These are phyloP conservation scores for Phania funesta DNA, from an alignment of 2,888 invertebrate genomes.

Conservation along the genomic window DNA sequence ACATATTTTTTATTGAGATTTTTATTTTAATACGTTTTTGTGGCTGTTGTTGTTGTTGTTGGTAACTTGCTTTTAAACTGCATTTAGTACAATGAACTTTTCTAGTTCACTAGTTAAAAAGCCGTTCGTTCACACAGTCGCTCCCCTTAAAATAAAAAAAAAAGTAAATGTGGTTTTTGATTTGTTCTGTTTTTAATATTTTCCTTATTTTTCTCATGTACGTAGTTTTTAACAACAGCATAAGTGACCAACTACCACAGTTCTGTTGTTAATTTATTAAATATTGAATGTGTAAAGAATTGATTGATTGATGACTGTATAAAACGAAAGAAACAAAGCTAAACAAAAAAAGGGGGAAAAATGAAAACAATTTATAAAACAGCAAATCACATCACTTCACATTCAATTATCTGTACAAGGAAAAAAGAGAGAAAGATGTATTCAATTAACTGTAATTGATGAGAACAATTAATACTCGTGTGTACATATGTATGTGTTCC, in stretches of 20 bases:
- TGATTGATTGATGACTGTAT: constrained; percentile 14
- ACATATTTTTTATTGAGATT: constrained; percentile 25
- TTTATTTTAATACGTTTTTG: constrained; percentile 7
- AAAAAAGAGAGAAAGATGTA: constrained; percentile 18
- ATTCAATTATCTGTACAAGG: constrained; percentile 7
- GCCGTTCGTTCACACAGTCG: constrained; percentile 40
- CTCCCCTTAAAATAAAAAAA: neutral
- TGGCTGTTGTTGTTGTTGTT: neutral
- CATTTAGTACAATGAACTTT: constrained; percentile 62
- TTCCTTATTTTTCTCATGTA: constrained; percentile 3
- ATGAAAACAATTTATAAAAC: constrained; percentile 22
- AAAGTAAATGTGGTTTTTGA: constrained; percentile 16
- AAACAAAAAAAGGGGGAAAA: neutral
- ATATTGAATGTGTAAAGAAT: constrained; percentile 5
- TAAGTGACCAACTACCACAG: constrained; percentile 32
- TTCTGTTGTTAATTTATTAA: neutral
- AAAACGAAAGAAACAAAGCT: neutral
- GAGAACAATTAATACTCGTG: neutral
- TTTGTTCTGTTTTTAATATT: neutral
- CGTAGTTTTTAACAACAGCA: neutral
- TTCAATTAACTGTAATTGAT: constrained; percentile 55
- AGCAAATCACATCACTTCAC: constrained; percentile 5
- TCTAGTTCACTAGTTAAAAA: constrained; percentile 64
- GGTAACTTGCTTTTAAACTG: constrained; percentile 35
- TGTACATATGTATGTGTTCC: neutral